phyloP scores from a whole-genome alignment of 2,113 vertebrate genomes.

The Peromyscus polionotus region DNA sequence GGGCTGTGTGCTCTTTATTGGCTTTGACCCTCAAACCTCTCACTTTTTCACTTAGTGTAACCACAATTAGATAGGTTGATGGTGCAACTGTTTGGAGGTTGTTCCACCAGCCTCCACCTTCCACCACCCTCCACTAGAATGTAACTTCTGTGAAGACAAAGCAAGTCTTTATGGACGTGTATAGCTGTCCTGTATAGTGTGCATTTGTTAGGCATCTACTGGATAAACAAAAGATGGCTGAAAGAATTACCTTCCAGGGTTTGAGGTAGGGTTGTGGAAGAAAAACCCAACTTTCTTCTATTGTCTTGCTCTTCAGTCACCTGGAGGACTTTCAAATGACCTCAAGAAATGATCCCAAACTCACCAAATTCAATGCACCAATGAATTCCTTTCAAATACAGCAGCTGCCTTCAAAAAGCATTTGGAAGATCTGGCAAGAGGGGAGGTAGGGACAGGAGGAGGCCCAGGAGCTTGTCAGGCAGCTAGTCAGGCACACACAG shows the following conservation, averaged over 20 bases:
- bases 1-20: background rate
- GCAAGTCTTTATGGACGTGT: too few relatives aligned
- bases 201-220: background rate
- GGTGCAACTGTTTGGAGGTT: background rate
- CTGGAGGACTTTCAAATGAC: background rate
- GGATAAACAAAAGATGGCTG: background rate
- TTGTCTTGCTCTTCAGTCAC: background rate
- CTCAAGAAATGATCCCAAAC: background rate
- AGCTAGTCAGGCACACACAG: background rate
- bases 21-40: background rate
- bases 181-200: rapidly evolving
- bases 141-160: background rate
- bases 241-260: background rate
- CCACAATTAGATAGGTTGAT: background rate
- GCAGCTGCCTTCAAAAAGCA: background rate
- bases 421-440: background rate
- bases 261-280: background rate
- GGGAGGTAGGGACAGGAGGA: background rate
- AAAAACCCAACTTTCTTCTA: background rate
- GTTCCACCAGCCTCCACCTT: background rate
- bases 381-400: background rate
- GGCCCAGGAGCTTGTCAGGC: background rate
- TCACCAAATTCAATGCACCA: background rate
- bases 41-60: background rate
- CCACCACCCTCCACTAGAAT: background rate